These are phyloP conservation scores for Remorina albescens DNA, from an alignment of 2,797 vertebrate genomes.

Conservation along the genomic window DNA sequence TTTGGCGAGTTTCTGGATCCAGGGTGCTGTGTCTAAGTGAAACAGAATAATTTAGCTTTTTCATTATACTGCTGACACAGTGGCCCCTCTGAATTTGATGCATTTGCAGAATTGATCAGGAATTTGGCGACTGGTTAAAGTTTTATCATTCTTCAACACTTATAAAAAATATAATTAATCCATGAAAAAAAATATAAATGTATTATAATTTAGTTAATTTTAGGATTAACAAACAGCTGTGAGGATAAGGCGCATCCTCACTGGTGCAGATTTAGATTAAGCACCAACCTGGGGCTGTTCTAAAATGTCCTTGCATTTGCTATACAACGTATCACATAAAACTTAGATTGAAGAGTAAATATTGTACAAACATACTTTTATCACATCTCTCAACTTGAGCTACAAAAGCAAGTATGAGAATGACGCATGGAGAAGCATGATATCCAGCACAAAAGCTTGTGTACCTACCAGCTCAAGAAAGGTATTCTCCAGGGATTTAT, in stretches of 20 bases:
- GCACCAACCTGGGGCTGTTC: slow-evolving; percentile 7
- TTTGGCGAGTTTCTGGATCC: slow-evolving; percentile 79
- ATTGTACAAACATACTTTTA: slow-evolving; percentile 15
- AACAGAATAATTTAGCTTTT: slow-evolving; percentile 71
- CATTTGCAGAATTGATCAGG: slow-evolving; percentile 27
- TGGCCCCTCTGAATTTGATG: slow-evolving; percentile 31
- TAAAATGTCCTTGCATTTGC: background rate
- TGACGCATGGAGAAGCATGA: slow-evolving; percentile 70
- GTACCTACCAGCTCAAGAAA: slow-evolving; percentile 95
- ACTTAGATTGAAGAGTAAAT: background rate
- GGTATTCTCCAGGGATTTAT: slow-evolving; percentile 92
- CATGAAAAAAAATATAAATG: slow-evolving; percentile 26
- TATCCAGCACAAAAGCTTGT: slow-evolving; percentile 76
- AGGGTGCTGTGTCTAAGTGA: slow-evolving; percentile 84
- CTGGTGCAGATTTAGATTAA: slow-evolving; percentile 26
- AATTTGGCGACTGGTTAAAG: slow-evolving; percentile 43
- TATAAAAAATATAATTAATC: slow-evolving; percentile 5
- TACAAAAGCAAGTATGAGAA: slow-evolving; percentile 72
- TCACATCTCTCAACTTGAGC: slow-evolving; percentile 17
- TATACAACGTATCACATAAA: slow-evolving; percentile 1
- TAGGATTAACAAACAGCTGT: slow-evolving; percentile 22
- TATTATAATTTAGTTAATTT: slow-evolving; percentile 10
- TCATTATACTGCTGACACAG: slow-evolving; percentile 18
- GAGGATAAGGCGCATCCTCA: slow-evolving; percentile 71
- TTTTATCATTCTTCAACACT: slow-evolving; percentile 4